These are phyloP conservation scores for Furnarius figulus DNA, from an alignment of 2,113 vertebrate species.

Conservation along the genomic window DNA sequence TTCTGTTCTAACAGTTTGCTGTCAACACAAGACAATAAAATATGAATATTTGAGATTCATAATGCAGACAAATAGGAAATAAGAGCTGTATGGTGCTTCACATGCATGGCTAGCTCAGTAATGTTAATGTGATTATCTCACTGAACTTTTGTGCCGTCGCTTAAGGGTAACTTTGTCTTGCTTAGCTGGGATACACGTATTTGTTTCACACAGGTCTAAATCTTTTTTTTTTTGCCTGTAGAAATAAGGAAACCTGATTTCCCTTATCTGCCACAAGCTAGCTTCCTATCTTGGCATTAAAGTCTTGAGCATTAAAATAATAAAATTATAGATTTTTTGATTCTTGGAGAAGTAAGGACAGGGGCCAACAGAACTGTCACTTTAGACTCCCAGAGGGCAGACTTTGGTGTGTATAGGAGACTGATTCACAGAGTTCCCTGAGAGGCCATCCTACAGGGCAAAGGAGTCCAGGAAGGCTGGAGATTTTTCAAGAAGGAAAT, in stretches of 20 bases:
- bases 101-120: slow-evolving; percentile 1
- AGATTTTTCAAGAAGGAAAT: not conserved
- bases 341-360: not conserved
- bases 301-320: not conserved
- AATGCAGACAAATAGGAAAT: slow-evolving; percentile 21
- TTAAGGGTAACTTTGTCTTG: slow-evolving; percentile 14
- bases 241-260: not conserved
- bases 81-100: not conserved
- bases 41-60: slow-evolving; percentile 24
- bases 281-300: not conserved
- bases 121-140: slow-evolving; percentile 34
- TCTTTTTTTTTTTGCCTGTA: not conserved
- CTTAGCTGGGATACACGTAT: not conserved
- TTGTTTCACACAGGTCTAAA: not conserved
- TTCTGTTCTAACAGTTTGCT: slow-evolving; percentile 20
- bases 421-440: not conserved
- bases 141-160: slow-evolving; percentile 13
- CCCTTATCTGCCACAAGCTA: not conserved
- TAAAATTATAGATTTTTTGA: not conserved
- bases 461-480: not conserved
- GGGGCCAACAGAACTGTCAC: not conserved
- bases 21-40: slow-evolving; percentile 42
- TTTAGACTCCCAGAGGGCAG: not conserved
- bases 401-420: not conserved
- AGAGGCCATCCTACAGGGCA: not conserved